phyloP scores from a whole-genome alignment of 2,888 invertebrate species.

The Helobdella robusta region DNA sequence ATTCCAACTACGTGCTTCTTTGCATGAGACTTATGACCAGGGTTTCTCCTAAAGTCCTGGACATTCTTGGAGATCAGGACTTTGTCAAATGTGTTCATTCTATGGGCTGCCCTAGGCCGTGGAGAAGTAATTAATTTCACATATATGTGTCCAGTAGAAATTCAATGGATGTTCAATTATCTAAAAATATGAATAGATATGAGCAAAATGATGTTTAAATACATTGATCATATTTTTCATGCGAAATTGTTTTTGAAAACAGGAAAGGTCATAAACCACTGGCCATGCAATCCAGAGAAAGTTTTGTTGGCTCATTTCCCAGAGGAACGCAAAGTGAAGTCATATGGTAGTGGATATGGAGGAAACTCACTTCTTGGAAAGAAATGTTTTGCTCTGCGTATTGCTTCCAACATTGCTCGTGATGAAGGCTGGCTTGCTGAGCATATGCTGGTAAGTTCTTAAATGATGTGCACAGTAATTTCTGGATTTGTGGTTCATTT shows the following conservation, averaged over 20 bases:
- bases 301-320: constrained; percentile 37
- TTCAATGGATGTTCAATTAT: neutral
- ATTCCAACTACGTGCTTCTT: constrained; percentile 39
- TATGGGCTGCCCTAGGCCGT: constrained; percentile 37
- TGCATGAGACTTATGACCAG: constrained; percentile 40
- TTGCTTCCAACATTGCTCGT: constrained; percentile 36
- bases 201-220: no score
- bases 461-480: no score
- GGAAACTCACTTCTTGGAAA: constrained; percentile 41
- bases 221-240: no score
- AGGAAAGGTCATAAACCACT: constrained; percentile 36
- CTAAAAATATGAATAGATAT: no score
- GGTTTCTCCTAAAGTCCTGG: constrained; percentile 31
- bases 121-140: constrained; percentile 24
- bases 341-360: constrained; percentile 39
- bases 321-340: constrained; percentile 35
- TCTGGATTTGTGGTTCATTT: no score
- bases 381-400: constrained; percentile 40
- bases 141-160: neutral
- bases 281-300: constrained; percentile 40
- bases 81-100: constrained; percentile 39
- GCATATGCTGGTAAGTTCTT: constrained; percentile 36
- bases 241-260: neutral
- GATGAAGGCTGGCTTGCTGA: constrained; percentile 41
- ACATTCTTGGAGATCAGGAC: constrained; percentile 34